Evolutionary conservation across 2,888 invertebrate species (phyloP).

Genomic region (Dexiosoma caninum): DNA sequence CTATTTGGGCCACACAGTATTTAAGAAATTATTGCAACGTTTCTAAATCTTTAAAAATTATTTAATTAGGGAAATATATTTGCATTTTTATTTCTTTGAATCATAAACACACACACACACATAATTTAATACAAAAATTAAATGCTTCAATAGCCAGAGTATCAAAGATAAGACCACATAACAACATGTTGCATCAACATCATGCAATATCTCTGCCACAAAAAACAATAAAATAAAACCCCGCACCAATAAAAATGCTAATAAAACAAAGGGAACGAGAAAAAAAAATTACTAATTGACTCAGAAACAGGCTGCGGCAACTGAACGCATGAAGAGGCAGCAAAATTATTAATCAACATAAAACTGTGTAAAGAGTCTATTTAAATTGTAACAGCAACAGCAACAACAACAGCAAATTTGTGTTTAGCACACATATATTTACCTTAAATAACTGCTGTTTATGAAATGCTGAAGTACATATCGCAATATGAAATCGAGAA

Average conservation of each 20-base stretch:
- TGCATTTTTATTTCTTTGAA: slow-evolving; percentile 39
- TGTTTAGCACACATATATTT: neutral
- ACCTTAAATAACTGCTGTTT: slow-evolving; percentile 8
- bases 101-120: neutral
- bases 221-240: slow-evolving; percentile 11
- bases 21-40: neutral
- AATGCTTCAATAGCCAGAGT: slow-evolving; percentile 55
- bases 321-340: slow-evolving; percentile 53
- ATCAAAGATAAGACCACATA: slow-evolving; percentile 47
- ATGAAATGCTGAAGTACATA: slow-evolving; percentile 45
- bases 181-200: slow-evolving; percentile 60
- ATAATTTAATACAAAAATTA: slow-evolving; percentile 24
- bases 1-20: too few relatives aligned
- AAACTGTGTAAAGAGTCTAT: slow-evolving; percentile 2
- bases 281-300: slow-evolving; percentile 33
- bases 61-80: slow-evolving; percentile 37
- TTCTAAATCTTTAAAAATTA: neutral
- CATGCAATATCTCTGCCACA: slow-evolving; percentile 7
- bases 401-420: neutral
- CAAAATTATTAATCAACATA: slow-evolving; percentile 39
- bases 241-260: neutral
- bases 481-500: too few relatives aligned
- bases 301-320: slow-evolving; percentile 27
- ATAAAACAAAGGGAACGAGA: slow-evolving; percentile 39
- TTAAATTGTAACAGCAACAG: neutral